Conservation (phyloP, 2,113 vertebrate genomes). For the Glaucomys volans region DNA sequence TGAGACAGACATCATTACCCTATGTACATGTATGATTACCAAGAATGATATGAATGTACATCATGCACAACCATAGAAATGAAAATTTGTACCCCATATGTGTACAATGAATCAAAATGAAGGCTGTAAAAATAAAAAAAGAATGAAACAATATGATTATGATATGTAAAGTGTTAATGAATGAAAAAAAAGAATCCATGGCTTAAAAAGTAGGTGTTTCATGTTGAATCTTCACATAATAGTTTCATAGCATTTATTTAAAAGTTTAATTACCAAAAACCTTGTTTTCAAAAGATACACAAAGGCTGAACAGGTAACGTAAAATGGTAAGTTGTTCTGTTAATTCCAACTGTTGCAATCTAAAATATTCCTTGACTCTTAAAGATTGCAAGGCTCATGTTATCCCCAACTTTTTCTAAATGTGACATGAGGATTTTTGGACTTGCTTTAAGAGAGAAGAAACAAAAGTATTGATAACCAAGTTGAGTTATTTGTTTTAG, state of each 20-base stretch:
- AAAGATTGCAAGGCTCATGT: background rate
- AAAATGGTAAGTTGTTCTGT: background rate
- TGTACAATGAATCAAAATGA: too few relatives aligned
- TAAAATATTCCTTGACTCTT: background rate
- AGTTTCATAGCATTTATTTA: background rate
- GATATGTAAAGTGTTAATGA: too few relatives aligned
- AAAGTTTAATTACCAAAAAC: background rate
- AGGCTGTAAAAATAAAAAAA: too few relatives aligned
- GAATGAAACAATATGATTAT: too few relatives aligned
- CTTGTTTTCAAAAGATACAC: background rate
- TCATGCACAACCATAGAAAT: too few relatives aligned
- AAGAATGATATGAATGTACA: too few relatives aligned
- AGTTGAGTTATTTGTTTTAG: background rate
- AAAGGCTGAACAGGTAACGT: background rate
- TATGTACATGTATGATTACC: too few relatives aligned
- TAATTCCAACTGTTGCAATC: background rate
- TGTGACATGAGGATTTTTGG: background rate
- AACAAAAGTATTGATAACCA: background rate
- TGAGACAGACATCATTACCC: too few relatives aligned
- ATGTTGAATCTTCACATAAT: background rate
- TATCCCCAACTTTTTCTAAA: background rate
- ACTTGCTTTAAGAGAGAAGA: background rate
- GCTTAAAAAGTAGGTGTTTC: background rate
- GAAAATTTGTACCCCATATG: too few relatives aligned
- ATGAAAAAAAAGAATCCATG: background rate